Conservation (phyloP, 2,888 invertebrate species). For the Cheilosia scutellata region DNA sequence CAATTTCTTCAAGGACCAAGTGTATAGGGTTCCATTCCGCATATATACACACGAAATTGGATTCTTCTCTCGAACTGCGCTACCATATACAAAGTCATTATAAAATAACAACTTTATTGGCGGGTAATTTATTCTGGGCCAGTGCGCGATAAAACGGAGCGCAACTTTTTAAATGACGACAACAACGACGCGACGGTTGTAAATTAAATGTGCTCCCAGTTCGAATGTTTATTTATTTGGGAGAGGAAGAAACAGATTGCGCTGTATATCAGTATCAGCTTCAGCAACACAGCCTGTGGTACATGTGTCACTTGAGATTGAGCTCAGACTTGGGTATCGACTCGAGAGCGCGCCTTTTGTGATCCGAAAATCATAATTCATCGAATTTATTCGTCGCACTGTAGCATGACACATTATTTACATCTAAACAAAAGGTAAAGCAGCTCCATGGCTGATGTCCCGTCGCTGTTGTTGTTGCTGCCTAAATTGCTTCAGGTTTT, state of each 20-base stretch:
- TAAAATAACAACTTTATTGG: slow-evolving; percentile 84
- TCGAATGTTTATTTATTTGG: slow-evolving; percentile 71
- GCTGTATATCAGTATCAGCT: neutral
- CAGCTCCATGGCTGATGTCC: slow-evolving; percentile 17
- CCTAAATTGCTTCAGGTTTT: slow-evolving; percentile 27
- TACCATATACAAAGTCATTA: slow-evolving; percentile 81
- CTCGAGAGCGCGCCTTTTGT: slow-evolving; percentile 54
- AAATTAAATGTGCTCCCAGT: slow-evolving; percentile 78
- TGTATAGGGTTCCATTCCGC: slow-evolving; percentile 38
- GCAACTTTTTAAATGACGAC: slow-evolving; percentile 82
- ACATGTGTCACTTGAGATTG: slow-evolving; percentile 64
- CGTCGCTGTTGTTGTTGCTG: neutral
- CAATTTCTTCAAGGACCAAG: slow-evolving; percentile 36
- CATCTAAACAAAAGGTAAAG: slow-evolving; percentile 71
- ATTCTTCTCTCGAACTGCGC: slow-evolving; percentile 52
- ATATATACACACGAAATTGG: slow-evolving; percentile 11
- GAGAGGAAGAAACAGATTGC: slow-evolving; percentile 7
- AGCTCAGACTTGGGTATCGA: slow-evolving; percentile 29
- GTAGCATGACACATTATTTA: slow-evolving; percentile 76
- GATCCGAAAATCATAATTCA: slow-evolving; percentile 69
- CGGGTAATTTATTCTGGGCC: slow-evolving; percentile 83
- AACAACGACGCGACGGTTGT: slow-evolving; percentile 76
- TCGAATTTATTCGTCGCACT: slow-evolving; percentile 75
- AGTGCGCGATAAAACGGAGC: slow-evolving; percentile 82
- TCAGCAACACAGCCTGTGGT: neutral